Base-by-base conservation (phyloP, 2,113 vertebrate species). In the Prunella fulvescens region DNA sequence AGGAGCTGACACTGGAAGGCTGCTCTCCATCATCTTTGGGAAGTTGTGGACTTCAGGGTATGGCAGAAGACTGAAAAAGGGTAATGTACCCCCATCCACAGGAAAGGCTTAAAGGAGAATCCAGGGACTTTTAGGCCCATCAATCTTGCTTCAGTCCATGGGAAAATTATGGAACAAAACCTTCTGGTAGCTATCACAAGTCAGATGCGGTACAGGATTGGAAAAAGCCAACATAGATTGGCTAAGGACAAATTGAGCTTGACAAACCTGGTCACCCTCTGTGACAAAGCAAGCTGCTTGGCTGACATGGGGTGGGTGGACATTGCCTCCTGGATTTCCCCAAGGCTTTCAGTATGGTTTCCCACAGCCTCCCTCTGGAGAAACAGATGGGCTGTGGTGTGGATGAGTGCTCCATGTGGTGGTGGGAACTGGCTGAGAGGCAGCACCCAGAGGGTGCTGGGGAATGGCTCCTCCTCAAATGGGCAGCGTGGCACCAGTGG, bases 401-500 rank as follows among this genome's bases (percentile, higher is more conserved):
- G 44, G 44, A 13, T 50, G 33, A 24, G 44, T 51, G 60, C 44
- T 33, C 31, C 3, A 0, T 15, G 33, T 9, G 8, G 8, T 42
- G 57, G 14, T 33, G 44, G 35, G 60, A 51, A 12, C 18, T 37
- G 67, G 44, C 45, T 88, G 51, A 24, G 47, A 61, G 86, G 44
- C 31, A 10, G 58, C 50, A 33, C 5, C 50, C 31, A 65, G 58
- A 44, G 66, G 44, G 19, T 62, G 54, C 56, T 78, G 73, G 39
- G n/a, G 5, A 24, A 14, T 54, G 57, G 10, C 56, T 78, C 47
- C 56, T 70, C 24, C 19, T 28, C 64, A 47, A 19, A 61, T 6
- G 33, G 39, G 29, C 15, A 23, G 11, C 2, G 1, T 53, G 47
- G 48, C 64, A 39, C 1, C 0, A 47, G 47, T 29, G 25, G 56